Base-by-base conservation (phyloP, 2,113 vertebrate species). In the Sciurus niger region DNA sequence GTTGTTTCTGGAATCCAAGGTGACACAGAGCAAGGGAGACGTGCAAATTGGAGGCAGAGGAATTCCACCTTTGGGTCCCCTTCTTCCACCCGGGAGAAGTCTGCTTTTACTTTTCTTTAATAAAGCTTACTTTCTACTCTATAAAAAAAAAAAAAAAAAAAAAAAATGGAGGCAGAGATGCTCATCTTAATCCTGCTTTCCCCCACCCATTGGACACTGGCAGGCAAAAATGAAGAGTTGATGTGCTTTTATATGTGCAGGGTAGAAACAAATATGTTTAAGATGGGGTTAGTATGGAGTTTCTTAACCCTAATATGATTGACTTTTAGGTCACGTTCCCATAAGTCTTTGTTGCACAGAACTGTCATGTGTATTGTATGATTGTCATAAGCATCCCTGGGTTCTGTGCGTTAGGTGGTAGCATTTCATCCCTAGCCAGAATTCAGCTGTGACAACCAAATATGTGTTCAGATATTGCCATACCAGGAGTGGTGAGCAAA, bases 201-300 rank as follows among this genome's bases (percentile, higher is more conserved):
- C n/a, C 16, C 34, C 34, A 68, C 12, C 67, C 16, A 7, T 70
- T 70, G 67, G 34, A 70, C 67, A 34, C 18, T 70, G n/a, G 67
- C 32, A 70, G 17, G 67, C 34, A 70, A n/a, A 70, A n/a, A 30
- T 24, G 14, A 68, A 68, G 65, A n/a, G 67, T 70, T 3, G 13
- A 70, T n/a, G 32, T 34, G 32, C 16, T 77, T 63, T 89, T 63
- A 25, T 30, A 72, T 40, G 79, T n/a, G 24, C 4, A 83, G 55
- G 17, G 53, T 93, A 48, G 67, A 89, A 82, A 70, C 46, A 30
- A 68, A 72, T 89, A 92, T 73, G 76, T 93, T 88, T 55, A 94
- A 84, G 85, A 73, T 94, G 25, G 32, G 25, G 16, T 82, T 68
- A 83, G 8, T 78, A 79, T 51, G 70, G 65, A 28, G 18, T 24